Conservation (phyloP, 2,797 vertebrate genomes). For the Pantherophis vulpinus region DNA sequence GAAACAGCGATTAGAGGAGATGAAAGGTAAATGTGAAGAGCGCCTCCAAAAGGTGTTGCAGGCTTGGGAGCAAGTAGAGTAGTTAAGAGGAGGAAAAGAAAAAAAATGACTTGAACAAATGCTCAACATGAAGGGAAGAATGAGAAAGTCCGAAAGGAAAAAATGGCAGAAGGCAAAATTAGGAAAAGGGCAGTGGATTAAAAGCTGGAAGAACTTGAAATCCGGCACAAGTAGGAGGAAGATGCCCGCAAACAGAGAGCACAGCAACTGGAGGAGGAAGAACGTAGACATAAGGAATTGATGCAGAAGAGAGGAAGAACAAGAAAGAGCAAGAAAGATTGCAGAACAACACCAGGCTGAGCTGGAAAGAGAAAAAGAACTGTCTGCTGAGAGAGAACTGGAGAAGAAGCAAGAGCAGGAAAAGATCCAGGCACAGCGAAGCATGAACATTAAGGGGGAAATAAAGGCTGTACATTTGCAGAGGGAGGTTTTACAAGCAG, state of each 20-base stretch:
- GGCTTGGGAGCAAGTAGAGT: conserved; percentile 85
- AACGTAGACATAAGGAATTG: conserved; percentile 80
- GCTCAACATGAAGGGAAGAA: conserved; percentile 84
- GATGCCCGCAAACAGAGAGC: conserved; percentile 72
- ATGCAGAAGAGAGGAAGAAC: conserved; percentile 87
- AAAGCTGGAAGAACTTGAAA: conserved; percentile 73
- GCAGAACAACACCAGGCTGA: conserved; percentile 72
- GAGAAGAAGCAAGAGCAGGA: conserved; percentile 73
- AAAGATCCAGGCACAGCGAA: conserved; percentile 53
- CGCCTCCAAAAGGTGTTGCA: conserved; percentile 83
- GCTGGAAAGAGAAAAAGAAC: conserved; percentile 69
- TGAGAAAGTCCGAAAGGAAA: conserved; percentile 77
- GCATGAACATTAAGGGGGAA: conserved; percentile 75
- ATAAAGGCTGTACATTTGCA: conserved; percentile 70
- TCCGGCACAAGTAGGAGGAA: conserved; percentile 81
- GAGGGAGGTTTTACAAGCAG: conserved; percentile 75
- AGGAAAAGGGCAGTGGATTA: conserved; percentile 69
- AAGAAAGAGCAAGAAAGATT: conserved; percentile 72
- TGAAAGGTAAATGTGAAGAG: conserved; percentile 89
- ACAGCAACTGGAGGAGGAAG: conserved; percentile 85
- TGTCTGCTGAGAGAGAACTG: conserved; percentile 72
- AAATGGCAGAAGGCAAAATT: conserved; percentile 74
- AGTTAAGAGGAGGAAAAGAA: conserved; percentile 89
- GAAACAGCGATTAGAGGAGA: conserved; percentile 83
- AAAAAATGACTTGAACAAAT: conserved; percentile 63